phyloP scores from a whole-genome alignment of 2,797 vertebrate genomes.

The Tamandua tetradactyla region DNA sequence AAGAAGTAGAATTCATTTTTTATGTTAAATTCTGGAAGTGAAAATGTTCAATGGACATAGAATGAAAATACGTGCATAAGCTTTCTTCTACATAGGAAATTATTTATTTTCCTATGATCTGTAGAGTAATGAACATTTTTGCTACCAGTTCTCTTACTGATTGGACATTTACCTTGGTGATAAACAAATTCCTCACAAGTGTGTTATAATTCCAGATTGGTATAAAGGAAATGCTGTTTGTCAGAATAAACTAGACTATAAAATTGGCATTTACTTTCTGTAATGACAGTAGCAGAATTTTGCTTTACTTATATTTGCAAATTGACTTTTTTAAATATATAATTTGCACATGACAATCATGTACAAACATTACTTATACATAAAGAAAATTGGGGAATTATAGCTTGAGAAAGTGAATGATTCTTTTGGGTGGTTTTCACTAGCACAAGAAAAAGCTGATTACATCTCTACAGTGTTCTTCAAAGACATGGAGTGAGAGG shows the following conservation, averaged over 20 bases:
- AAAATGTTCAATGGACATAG: background rate
- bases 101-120: background rate
- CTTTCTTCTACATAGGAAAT: background rate
- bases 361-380: background rate
- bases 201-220: background rate
- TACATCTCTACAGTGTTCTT: constrained; percentile 80
- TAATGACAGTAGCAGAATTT: background rate
- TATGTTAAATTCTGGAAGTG: background rate
- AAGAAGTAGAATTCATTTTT: background rate
- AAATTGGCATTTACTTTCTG: background rate
- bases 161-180: background rate
- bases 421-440: constrained; percentile 80
- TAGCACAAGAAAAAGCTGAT: constrained; percentile 80
- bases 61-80: background rate
- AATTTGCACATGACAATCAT: background rate
- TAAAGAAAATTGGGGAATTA: constrained; percentile 66
- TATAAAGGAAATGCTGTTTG: background rate
- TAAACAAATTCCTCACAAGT: background rate
- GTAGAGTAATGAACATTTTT: background rate
- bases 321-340: background rate
- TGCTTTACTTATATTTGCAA: background rate
- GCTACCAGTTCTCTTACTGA: background rate
- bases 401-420: constrained; percentile 77
- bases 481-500: constrained; percentile 81
- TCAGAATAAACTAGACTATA: background rate